phyloP scores from a whole-genome alignment of 1,140 invertebrate genomes.

The Camponotus floridanus region DNA sequence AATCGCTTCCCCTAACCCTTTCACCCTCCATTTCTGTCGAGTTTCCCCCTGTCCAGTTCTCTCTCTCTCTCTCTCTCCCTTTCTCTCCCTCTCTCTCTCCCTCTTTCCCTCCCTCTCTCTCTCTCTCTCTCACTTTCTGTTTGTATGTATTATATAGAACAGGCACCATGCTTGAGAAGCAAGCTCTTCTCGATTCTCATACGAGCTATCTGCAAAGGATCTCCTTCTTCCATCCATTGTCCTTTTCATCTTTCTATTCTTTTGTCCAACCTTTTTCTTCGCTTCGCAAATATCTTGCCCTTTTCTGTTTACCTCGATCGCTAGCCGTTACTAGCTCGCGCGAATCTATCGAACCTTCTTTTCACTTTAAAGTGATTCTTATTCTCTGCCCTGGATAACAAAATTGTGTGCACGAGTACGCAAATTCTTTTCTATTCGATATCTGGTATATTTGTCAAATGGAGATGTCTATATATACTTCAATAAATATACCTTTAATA shows the following conservation, averaged over 20 bases:
- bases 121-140: background rate
- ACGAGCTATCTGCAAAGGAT: background rate
- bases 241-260: background rate
- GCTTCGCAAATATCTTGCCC: background rate
- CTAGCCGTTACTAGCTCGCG: background rate
- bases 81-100: background rate
- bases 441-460: background rate
- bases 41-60: constrained; percentile 47
- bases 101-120: background rate
- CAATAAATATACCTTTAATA: background rate
- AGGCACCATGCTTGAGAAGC: background rate
- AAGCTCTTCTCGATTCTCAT: background rate
- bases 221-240: constrained; percentile 19
- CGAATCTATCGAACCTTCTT: background rate
- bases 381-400: background rate
- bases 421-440: background rate
- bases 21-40: constrained; percentile 21
- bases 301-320: background rate
- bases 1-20: background rate
- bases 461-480: background rate
- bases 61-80: background rate
- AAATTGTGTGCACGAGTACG: background rate
- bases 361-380: background rate
- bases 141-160: background rate
- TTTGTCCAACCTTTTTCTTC: background rate